Evolutionary conservation across 2,888 invertebrate genomes (phyloP), one percentile per base, ranked within the genome.

Genomic region (Pseudococcus longispinus): DNA sequence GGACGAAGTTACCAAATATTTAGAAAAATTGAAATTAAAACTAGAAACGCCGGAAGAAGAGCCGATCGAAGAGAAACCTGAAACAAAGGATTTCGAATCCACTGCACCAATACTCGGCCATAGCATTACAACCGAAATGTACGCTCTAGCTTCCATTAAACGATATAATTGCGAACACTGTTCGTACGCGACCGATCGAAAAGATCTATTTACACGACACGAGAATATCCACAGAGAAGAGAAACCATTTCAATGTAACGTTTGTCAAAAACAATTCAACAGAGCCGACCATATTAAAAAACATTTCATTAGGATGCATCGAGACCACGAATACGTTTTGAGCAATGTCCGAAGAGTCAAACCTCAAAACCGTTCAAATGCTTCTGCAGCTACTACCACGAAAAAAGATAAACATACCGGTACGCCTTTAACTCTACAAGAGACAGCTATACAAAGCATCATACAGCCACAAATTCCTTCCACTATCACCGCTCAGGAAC

Each of bases 251-350:
- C 96, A 97, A 90, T 97, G 97, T 91, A 97, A 97, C 91, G 94
- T 97, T 46, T 97, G 97, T 90, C 94, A 95, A 90, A 97, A 97
- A 91, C 96, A 97, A 91, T 97, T 97, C 92, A 97, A 97, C 91
- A 93, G 97, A 85, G 97, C 97, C 60, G 97, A 97, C 91, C 97
- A 97, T 90, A 97, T 97, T 80, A 97, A 97, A 91, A 97, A 97
- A 90, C 97, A 97, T 91, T 97, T 97, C 90, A 92, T 96, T 89
- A 93, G 97, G 89, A 97, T 97, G 96, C 97, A 97, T 90, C 93
- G 97, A 74, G 97, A 97, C 89, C 94, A 96, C 90, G 94, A 94
- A 1, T 97, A 97, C 90, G 97, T 97, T 90, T 92, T 96, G 87
- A 95, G 96, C 89, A 93, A 87, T n/a, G 87, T 87, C 15, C 83